These are phyloP conservation scores for Gobius niger DNA, from an alignment of 2,113 vertebrate species.

Conservation along the genomic window DNA sequence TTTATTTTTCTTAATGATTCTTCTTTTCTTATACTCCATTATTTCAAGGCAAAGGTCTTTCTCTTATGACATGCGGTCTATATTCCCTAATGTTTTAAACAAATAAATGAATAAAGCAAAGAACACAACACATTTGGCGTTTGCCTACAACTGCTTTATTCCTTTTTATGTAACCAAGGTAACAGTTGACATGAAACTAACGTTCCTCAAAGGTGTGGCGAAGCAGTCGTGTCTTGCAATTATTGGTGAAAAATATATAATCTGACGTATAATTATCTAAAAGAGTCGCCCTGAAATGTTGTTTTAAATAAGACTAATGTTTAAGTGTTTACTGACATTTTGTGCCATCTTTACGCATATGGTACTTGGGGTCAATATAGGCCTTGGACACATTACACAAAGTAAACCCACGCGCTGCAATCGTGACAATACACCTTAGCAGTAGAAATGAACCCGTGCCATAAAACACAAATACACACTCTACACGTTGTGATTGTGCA, in stretches of 20 bases:
- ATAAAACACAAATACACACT: background rate
- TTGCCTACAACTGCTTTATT: background rate
- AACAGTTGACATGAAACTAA: background rate
- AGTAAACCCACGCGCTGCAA: too few relatives aligned
- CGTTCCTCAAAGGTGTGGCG: background rate
- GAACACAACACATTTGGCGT: background rate
- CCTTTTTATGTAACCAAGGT: background rate
- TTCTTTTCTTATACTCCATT: background rate
- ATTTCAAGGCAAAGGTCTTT: conserved; percentile 2
- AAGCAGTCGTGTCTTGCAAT: too few relatives aligned
- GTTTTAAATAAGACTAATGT: too few relatives aligned
- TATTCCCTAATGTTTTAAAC: background rate
- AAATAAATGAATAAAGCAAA: background rate
- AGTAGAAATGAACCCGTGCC: background rate
- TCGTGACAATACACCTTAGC: too few relatives aligned
- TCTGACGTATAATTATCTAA: too few relatives aligned
- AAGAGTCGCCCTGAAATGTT: too few relatives aligned
- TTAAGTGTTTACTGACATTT: too few relatives aligned
- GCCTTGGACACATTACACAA: too few relatives aligned
- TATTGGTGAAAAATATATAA: too few relatives aligned
- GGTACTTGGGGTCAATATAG: too few relatives aligned
- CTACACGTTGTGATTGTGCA: background rate
- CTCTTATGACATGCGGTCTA: background rate
- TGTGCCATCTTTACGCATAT: too few relatives aligned
- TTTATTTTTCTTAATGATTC: background rate